Conservation (phyloP, 37 sponge, comb jelly and placozoan species). For the Aplysina aerophoba region DNA sequence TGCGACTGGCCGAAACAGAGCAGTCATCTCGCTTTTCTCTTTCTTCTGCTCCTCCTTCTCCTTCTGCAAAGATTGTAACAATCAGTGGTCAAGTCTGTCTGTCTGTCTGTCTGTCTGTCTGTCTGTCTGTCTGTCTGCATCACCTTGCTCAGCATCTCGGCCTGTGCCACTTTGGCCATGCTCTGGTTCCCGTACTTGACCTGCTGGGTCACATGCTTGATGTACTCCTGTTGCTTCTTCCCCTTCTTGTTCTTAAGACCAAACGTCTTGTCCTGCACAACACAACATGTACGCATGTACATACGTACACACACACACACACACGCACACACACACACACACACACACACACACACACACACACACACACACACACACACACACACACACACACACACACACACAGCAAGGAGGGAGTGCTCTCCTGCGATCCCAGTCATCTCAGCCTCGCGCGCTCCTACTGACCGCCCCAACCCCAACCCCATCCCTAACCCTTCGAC, state of each 20-base stretch:
- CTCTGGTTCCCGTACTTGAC: slow-evolving; percentile 80
- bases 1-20: slow-evolving; percentile 83
- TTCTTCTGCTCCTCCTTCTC: slow-evolving; percentile 64
- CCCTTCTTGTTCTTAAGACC: slow-evolving; percentile 99
- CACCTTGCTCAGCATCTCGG: slow-evolving; percentile 19
- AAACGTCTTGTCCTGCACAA: slow-evolving; percentile 99
- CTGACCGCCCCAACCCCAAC: too few relatives aligned
- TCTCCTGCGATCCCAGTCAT: too few relatives aligned
- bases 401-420: too few relatives aligned
- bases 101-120: slow-evolving; percentile 30
- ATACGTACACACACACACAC: too few relatives aligned
- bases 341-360: too few relatives aligned
- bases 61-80: slow-evolving; percentile 39
- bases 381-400: too few relatives aligned
- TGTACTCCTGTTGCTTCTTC: slow-evolving; percentile 93
- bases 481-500: too few relatives aligned
- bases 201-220: slow-evolving; percentile 89
- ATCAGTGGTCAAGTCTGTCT: neutral
- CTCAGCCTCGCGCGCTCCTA: too few relatives aligned
- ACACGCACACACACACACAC: too few relatives aligned
- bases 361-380: too few relatives aligned
- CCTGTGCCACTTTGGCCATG: slow-evolving; percentile 42
- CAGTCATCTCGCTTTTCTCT: slow-evolving; percentile 70
- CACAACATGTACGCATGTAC: too few relatives aligned
- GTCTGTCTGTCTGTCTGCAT: neutral